Conservation (phyloP, 2,797 vertebrate species). For the Sebastes alutus region DNA sequence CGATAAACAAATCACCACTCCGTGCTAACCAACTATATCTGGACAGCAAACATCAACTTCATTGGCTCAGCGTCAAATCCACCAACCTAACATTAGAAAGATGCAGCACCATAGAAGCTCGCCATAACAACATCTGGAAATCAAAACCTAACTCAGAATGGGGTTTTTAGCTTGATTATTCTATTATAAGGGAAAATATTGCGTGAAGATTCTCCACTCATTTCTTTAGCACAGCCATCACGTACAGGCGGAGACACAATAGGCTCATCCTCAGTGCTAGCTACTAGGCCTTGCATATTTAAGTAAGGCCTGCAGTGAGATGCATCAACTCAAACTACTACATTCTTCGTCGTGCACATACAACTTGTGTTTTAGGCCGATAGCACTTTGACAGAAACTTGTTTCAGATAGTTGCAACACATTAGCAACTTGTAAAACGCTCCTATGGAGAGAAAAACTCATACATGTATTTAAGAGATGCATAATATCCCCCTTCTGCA, state of each 20-base stretch:
- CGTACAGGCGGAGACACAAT: constrained; percentile 10
- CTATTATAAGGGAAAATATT: background rate
- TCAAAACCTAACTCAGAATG: background rate
- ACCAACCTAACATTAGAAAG: background rate
- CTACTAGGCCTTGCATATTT: constrained; percentile 52
- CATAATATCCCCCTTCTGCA: background rate
- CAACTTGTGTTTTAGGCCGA: background rate
- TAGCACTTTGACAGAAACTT: background rate
- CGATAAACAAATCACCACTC: background rate
- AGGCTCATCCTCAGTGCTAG: constrained; percentile 1
- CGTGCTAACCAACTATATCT: background rate
- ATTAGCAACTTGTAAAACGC: background rate
- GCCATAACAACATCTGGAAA: background rate
- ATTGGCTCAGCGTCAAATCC: background rate
- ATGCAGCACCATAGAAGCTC: background rate
- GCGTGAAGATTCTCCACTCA: background rate
- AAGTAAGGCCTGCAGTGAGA: constrained; percentile 42
- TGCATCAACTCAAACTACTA: constrained; percentile 7
- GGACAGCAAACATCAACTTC: background rate
- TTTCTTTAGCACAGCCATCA: background rate
- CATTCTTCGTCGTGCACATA: background rate
- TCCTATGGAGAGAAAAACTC: background rate
- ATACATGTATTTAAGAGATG: background rate
- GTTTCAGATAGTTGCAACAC: background rate
- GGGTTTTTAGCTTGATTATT: accelerated